These are phyloP conservation scores for Marmota monax DNA, from an alignment of 2,113 vertebrate genomes.

Conservation along the genomic window DNA sequence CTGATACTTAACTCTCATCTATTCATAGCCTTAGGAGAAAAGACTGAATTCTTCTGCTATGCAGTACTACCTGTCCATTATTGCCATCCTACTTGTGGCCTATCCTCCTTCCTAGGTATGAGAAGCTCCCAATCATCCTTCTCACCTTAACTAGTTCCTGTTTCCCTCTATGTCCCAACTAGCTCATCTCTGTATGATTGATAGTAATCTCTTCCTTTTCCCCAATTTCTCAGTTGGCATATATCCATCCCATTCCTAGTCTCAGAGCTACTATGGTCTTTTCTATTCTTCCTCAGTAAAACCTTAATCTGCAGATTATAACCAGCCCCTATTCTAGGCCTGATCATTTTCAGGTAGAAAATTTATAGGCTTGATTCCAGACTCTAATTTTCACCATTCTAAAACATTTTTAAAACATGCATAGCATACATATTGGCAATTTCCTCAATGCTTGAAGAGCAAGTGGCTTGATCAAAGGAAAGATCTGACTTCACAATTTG, in stretches of 20 bases:
- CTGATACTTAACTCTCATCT: background rate
- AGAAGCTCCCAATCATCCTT: background rate
- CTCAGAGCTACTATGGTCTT: background rate
- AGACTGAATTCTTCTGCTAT: background rate
- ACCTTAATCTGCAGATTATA: background rate
- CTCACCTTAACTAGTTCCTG: background rate
- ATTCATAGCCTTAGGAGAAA: background rate
- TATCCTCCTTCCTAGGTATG: background rate
- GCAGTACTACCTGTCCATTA: background rate
- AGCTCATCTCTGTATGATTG: background rate
- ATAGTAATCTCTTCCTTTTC: background rate
- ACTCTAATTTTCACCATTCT: conserved; percentile 11
- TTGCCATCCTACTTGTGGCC: background rate
- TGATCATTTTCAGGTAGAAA: background rate
- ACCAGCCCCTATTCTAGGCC: background rate
- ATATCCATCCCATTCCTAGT: background rate
- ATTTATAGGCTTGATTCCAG: background rate
- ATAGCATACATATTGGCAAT: background rate
- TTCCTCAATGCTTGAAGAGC: background rate
- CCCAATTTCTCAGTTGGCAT: background rate
- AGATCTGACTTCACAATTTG: conserved; percentile 30
- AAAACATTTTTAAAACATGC: conserved; percentile 30
- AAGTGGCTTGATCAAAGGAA: conserved; percentile 59
- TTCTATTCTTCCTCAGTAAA: background rate
- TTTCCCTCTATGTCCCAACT: background rate